Base-by-base conservation (phyloP, 2,797 vertebrate species). In the Myotis myotis region DNA sequence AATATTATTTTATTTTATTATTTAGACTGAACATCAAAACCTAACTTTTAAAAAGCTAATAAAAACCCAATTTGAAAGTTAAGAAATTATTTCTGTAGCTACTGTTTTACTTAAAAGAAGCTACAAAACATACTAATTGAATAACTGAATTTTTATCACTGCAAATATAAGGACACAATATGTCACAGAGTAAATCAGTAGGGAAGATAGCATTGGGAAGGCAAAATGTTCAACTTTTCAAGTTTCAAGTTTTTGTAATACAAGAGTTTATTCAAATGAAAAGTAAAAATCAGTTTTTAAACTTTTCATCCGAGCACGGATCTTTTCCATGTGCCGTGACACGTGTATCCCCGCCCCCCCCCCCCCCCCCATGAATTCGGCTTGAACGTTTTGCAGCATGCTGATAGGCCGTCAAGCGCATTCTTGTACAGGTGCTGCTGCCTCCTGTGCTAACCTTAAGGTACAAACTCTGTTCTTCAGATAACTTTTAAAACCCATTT, bases 141-240 rank as follows among this genome's bases (percentile, higher is more conserved):
- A 51, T 15, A 94, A 55, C 86, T 91, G 68, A 47, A 86, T 55
- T 86, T 81, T 47, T 86, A 85, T 90, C 30, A 55, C 47, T 86
- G 23, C 8, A 87, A 74, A 38, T 68, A 1, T 71, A 85, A 85
- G n/a, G 15, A 53, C 4, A 44, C 8, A 86, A 64, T 47, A 66
- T 55, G 5, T 49, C 33, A 62, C 28, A 80, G 20, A 60, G 33
- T 41, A 68, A 87, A 12, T 25, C 49, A 55, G 41, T 44, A 62
- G 76, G 60, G 51, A 76, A 83, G 60, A 89, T 70, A 83, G 3
- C 38, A 83, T 1, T 83, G 36, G 28, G 5, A 94, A 87, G 25
- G 17, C 19, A 80, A 86, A 74, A 66, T 2, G 13, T 57, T 75
- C 25, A 74, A 53, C 47, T 79, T 89, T 55, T 79, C 47, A 79